A percentile compares a stretch with the other conserved stretches of the same genome.
These are phyloP conservation scores for Opisthocomus hoazin DNA, from an alignment of 2,113 vertebrate genomes.

Conservation along the genomic window DNA sequence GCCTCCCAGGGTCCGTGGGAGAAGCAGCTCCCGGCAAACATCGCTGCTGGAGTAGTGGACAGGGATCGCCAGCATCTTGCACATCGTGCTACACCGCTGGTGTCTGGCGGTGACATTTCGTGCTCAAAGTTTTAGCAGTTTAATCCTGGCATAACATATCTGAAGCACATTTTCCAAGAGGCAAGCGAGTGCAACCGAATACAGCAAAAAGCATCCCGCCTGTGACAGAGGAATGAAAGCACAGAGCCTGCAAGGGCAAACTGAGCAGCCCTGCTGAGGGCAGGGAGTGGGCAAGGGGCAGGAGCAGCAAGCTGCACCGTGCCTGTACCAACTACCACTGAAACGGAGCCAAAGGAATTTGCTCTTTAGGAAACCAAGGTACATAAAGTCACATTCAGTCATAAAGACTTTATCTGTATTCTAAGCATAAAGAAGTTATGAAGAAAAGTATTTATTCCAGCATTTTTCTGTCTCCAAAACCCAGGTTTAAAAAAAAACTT, in stretches of 20 bases:
- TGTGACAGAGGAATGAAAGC: background rate
- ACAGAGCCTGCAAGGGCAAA: background rate
- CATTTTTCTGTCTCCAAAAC: background rate
- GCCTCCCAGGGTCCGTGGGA: fast-evolving
- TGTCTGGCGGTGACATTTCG: fast-evolving
- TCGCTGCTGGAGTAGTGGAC: fast-evolving
- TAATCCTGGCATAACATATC: background rate
- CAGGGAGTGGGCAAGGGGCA: background rate
- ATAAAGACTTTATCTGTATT: background rate
- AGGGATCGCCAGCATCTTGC: fast-evolving
- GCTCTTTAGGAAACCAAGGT: fast-evolving
- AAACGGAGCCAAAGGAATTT: fast-evolving
- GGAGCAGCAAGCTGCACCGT: fast-evolving
- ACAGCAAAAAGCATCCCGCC: background rate
- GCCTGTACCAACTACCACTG: background rate
- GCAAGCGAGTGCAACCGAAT: background rate
- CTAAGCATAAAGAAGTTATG: background rate
- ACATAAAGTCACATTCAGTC: background rate
- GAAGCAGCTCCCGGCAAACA: background rate
- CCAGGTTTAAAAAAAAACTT: background rate
- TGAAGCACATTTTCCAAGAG: background rate
- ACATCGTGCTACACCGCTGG: background rate
- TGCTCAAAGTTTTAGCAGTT: background rate
- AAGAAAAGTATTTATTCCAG: background rate
- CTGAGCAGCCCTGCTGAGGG: background rate